Evolutionary conservation across 2,113 vertebrate species (phyloP), one percentile per base, ranked within the genome.

Genomic region (Etheostoma cragini): DNA sequence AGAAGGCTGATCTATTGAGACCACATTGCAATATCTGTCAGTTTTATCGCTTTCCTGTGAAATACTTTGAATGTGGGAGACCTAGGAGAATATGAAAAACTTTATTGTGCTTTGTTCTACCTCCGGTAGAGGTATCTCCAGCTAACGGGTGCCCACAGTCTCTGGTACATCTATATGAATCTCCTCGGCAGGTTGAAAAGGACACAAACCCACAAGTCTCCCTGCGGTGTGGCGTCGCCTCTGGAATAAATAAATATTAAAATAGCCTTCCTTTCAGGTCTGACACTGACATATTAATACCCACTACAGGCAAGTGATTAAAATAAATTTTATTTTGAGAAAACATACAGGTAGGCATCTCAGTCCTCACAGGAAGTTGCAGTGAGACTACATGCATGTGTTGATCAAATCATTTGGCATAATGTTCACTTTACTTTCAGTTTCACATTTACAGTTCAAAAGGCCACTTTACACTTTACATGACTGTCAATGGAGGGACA

Each of bases 251-350:
- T 42, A 17, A n/a, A 30, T 8, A 0, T 30, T n/a, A 22, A 22
- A 33, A 68, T 15, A 52, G 26, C 30, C 1, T 53, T 69, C 13
- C 53, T n/a, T 53, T 54, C 16, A 52, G 26, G 26, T 65, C 46
- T 2, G 21, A 47, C 24, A 38, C 57, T 0, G 17, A 73, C 8
- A 42, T 1, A 6, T 5, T 12, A 72, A 50, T 10, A 52, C 13
- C 13, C 14, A 54, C 8, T 1, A 24, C 17, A 49, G 14, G 57
- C 6, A 21, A 62, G 22, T 86, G 83, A 81, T 88, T 91, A 87
- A 93, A 92, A 93, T 91, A 91, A 45, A 85, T 52, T 91, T 92
- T 93, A 92, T 92, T 91, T 84, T 81, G 50, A 88, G 64, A 88
- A 38, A 87, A 90, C 49, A 76, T 60, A 79, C 70, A 54, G 38